phyloP scores from a whole-genome alignment of 1,140 invertebrate genomes.

The Phocides pigmalion region DNA sequence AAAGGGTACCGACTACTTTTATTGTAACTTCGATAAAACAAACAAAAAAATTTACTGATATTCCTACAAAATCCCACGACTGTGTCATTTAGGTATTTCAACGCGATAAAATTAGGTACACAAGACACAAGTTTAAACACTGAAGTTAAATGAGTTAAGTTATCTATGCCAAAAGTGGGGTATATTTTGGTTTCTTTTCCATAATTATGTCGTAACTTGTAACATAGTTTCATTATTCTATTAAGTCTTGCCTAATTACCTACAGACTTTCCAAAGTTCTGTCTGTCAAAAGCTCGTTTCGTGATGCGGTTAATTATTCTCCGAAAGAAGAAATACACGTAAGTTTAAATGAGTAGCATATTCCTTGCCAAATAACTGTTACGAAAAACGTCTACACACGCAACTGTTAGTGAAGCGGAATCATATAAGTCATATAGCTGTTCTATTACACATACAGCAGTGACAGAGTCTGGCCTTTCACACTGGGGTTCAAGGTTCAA shows the following conservation, averaged over 20 bases:
- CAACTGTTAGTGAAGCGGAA: not conserved
- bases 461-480: too few species aligned
- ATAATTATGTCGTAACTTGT: not conserved
- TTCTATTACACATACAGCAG: not conserved
- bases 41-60: too few species aligned
- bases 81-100: too few species aligned
- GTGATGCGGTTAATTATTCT: constrained; percentile 33
- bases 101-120: too few species aligned
- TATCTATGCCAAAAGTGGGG: too few species aligned
- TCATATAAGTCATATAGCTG: not conserved
- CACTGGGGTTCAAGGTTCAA: too few species aligned
- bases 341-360: constrained; percentile 20
- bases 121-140: not conserved
- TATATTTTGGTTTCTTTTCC: not conserved
- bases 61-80: too few species aligned
- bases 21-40: too few species aligned
- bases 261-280: constrained; percentile 20
- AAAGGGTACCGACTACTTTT: too few species aligned
- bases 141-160: not conserved
- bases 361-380: constrained; percentile 22
- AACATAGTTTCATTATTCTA: constrained; percentile 9
- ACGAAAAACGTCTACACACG: constrained; percentile 19
- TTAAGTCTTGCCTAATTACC: constrained; percentile 11
- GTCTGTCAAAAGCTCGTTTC: constrained; percentile 30
- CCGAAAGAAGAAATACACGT: constrained; percentile 11